Evolutionary conservation across 2,113 vertebrate species (phyloP), one percentile per base, ranked within the genome.

Genomic region (Thalassoma bifasciatum): DNA sequence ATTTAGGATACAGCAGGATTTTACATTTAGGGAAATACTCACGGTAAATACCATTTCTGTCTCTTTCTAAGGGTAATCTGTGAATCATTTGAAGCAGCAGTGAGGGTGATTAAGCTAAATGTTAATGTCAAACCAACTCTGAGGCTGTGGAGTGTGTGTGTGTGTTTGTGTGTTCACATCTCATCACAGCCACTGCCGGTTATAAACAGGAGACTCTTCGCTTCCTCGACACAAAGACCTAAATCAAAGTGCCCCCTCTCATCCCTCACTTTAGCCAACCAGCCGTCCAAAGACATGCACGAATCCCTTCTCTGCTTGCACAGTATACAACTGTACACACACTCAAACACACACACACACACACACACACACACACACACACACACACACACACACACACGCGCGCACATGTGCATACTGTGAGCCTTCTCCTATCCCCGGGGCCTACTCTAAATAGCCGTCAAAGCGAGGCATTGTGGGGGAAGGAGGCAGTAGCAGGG

Each of bases 401-500:
- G 6, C 30, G 6, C 30, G 57, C 74, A 58, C 71, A 72, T 5
- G 75, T 23, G 52, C 80, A 71, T 83, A 83, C 85, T 79, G 84
- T 57, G 84, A 86, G 81, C 73, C 79, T 63, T 75, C 81, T 71
- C 86, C 85, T 90, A 36, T 86, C 89, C 84, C 66, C 75, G 14
- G 86, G 92, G 88, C 83, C 76, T 85, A 71, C 89, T 92, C 84
- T 75, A 91, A 89, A 93, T 93, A 89, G 87, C n/a, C 54, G 79
- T 90, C 76, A 91, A 90, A 90, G 88, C 83, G 72, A 81, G 59
- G 77, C 86, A 89, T 91, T 93, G 90, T 90, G 90, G 84, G 88
- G 83, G 83, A 72, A 79, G 85, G 79, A 86, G 44, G 71, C 59
- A 44, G 57, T 1, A 69, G 58, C 6, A 53, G 54, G 67, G 72